A percentile compares a stretch with the other conserved stretches of the same genome.
These are phyloP conservation scores for Poecilia gillii DNA, from an alignment of 2,797 vertebrate species.

Conservation along the genomic window DNA sequence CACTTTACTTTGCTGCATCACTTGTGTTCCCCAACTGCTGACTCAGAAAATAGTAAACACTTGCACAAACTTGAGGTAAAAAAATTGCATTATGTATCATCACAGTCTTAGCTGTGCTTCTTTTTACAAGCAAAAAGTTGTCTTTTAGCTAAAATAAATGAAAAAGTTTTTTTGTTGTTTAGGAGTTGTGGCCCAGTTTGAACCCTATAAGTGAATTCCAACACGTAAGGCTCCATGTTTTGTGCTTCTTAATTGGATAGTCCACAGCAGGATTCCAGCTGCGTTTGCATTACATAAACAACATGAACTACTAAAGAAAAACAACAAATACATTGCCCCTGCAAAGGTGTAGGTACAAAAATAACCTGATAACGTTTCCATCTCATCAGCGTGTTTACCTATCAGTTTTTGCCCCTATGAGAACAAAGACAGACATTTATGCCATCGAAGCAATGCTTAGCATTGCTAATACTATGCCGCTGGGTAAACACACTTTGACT, in stretches of 20 bases:
- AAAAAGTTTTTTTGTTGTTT: conserved; percentile 14
- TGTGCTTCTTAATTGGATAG: conserved; percentile 68
- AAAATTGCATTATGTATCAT: neutral
- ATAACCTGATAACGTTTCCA: conserved; percentile 33
- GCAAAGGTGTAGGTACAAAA: conserved; percentile 27
- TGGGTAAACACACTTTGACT: conserved; percentile 31
- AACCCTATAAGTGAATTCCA: conserved; percentile 29
- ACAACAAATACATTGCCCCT: neutral
- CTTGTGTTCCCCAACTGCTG: neutral
- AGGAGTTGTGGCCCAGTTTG: conserved; percentile 54
- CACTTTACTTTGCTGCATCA: neutral
- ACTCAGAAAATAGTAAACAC: neutral
- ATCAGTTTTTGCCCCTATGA: conserved; percentile 32
- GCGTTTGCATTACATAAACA: conserved; percentile 55
- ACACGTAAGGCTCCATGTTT: conserved; percentile 27
- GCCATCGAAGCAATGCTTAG: conserved; percentile 44
- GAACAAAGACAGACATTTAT: conserved; percentile 73
- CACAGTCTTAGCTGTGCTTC: neutral
- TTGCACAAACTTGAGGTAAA: neutral
- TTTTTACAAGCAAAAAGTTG: neutral
- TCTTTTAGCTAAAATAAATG: neutral
- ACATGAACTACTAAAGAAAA: conserved; percentile 11
- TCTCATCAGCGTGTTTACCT: conserved; percentile 43
- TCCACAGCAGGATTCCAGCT: conserved; percentile 52
- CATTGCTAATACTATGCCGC: conserved; percentile 69